These are phyloP conservation scores for Homarus gammarus DNA, from an alignment of 2,888 invertebrate species.

Conservation along the genomic window DNA sequence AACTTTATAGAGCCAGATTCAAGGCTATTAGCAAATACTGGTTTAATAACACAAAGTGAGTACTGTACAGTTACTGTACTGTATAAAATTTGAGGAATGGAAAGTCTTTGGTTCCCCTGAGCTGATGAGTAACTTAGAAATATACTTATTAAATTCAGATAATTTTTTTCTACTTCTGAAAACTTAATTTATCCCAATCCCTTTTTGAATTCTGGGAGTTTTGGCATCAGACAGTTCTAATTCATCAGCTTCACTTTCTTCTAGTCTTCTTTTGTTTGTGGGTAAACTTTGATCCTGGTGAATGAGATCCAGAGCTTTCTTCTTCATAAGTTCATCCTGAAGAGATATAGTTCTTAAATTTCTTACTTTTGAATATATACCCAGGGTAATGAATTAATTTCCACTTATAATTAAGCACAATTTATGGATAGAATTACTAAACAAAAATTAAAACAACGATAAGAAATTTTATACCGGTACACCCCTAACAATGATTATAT, in stretches of 20 bases:
- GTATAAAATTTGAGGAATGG: background rate
- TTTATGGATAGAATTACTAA: too few relatives aligned
- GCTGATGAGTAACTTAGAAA: background rate
- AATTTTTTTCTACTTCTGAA: background rate
- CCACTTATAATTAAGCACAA: background rate
- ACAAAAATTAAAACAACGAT: too few relatives aligned
- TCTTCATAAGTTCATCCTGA: conserved; percentile 31
- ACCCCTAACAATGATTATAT: too few relatives aligned
- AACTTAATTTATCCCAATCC: background rate
- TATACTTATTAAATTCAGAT: background rate
- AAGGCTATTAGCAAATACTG: too few relatives aligned
- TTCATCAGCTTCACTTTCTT: conserved; percentile 10
- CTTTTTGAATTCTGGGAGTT: conserved; percentile 19
- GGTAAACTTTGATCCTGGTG: background rate
- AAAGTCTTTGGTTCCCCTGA: background rate
- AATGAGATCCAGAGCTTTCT: conserved; percentile 4
- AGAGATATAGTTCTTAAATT: too few relatives aligned
- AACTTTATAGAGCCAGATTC: too few relatives aligned
- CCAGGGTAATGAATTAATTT: background rate
- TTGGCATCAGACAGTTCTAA: background rate
- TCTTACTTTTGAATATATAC: too few relatives aligned
- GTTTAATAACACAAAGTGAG: too few relatives aligned
- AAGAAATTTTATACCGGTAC: too few relatives aligned
- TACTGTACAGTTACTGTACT: too few relatives aligned
- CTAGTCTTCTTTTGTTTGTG: conserved; percentile 2